Evolutionary conservation across 92 coral and sea anemone species (phyloP), one percentile per base, ranked within the genome.

Genomic region (Plumapathes pennacea): DNA sequence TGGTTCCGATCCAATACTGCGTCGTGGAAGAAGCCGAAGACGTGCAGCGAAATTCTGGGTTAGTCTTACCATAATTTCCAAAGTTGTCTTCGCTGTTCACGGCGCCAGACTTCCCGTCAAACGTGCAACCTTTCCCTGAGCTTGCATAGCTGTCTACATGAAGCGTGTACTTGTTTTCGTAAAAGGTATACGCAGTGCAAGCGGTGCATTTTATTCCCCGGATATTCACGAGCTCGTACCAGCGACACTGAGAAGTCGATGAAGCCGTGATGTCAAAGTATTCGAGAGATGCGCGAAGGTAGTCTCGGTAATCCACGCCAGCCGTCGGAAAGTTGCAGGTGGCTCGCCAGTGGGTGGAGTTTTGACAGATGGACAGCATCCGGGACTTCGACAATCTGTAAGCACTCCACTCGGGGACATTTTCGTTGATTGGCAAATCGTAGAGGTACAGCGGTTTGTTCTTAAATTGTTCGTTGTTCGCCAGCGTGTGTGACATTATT

Each of bases 1-100:
- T n/a, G n/a, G n/a, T 59, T 59, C 80, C 72, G 19, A 72, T 45
- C 80, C 80, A 72, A 20, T 28, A 62, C 63, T 72, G 66, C 15
- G 54, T 72, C 17, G 80, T 72, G 10, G 56, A 53, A 25, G 22
- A n/a, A 5, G 6, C 10, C 2, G 27, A 31, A 15, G 78, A 59
- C 6, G 51, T 70, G 32, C 78, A 70, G 11, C 69, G 54, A 41
- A 70, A 70, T 0, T 8, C 37, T 2, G 31, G 9, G 34, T 70
- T 70, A 10, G 15, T 2, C 4, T 10, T 0, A 0, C 3, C 26
- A 49, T 73, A 73, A 25, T 0, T 5, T 4, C 80, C 80, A 25
- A 73, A 62, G 38, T 62, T 62, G 23, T 73, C 80, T 44, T 73
- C 80, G 15, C 20, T 11, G 2, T 5, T 9, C 12, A 32, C 8